These are phyloP conservation scores for Xestoiulus laeticollis DNA, from an alignment of 2,888 invertebrate species.

Conservation along the genomic window DNA sequence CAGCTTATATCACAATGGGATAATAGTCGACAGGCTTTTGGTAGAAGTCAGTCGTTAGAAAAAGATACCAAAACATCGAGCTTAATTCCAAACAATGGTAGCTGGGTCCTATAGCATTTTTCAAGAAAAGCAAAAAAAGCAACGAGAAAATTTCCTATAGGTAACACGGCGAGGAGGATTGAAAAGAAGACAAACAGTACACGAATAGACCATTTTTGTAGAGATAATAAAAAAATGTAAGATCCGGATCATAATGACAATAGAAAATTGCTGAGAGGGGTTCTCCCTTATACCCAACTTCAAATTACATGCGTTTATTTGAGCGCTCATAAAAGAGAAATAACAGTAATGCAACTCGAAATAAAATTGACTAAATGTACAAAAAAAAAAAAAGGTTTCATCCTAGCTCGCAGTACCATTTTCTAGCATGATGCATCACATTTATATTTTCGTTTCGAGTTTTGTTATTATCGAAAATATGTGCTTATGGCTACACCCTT, in stretches of 20 bases:
- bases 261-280: background rate
- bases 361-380: conserved; percentile 25
- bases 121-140: no score
- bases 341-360: conserved; percentile 34
- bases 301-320: background rate
- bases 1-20: background rate
- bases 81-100: conserved; percentile 5
- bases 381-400: background rate
- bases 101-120: background rate
- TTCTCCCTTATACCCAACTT: background rate
- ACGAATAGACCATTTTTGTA: background rate
- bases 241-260: conserved; percentile 15
- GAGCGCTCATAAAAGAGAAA: background rate
- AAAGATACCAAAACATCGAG: background rate
- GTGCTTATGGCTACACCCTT: background rate
- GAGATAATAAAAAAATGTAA: background rate
- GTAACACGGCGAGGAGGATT: background rate
- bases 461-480: conserved; percentile 28
- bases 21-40: background rate
- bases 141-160: background rate
- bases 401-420: background rate
- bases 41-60: background rate
- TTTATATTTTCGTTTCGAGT: background rate
- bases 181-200: background rate
- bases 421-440: conserved; percentile 28